Evolutionary conservation across 64 coral and sea anemone species (phyloP).

Genomic region (Montipora efflorescens): DNA sequence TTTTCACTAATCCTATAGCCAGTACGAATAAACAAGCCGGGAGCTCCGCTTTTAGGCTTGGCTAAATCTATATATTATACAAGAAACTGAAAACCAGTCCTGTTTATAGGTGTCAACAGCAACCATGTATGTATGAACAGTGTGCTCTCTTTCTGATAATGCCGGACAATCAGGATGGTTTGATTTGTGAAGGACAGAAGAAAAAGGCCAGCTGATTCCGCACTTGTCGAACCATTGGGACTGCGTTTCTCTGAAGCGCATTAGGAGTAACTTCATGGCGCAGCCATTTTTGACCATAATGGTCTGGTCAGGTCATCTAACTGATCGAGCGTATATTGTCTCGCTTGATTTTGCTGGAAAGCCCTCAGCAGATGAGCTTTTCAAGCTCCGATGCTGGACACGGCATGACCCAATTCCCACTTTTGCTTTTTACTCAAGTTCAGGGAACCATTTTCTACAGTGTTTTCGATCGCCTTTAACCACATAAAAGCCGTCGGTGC

Average conservation of each 20-base stretch:
- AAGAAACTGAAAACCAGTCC: no score
- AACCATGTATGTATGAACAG: neutral
- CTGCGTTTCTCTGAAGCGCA: neutral
- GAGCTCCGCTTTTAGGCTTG: no score
- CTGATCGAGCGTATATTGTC: neutral
- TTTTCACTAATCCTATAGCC: no score
- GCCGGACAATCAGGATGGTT: neutral
- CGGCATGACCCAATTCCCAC: constrained; percentile 36
- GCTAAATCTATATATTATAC: no score
- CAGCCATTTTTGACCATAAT: neutral
- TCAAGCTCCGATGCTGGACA: constrained; percentile 50
- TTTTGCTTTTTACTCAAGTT: constrained; percentile 45
- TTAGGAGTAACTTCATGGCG: neutral
- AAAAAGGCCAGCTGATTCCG: constrained; percentile 14
- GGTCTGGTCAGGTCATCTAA: neutral
- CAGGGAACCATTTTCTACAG: constrained; percentile 28
- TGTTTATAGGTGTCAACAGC: no score
- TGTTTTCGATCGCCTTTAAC: constrained; percentile 31
- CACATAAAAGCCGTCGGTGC: no score
- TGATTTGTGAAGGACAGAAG: constrained; percentile 14
- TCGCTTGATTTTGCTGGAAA: constrained; percentile 64
- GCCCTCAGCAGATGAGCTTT: constrained; percentile 67
- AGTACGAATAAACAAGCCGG: no score
- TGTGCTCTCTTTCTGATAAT: neutral
- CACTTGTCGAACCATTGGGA: constrained; percentile 47